Base-by-base conservation (phyloP, 2,113 vertebrate species). In the Egretta garzetta region DNA sequence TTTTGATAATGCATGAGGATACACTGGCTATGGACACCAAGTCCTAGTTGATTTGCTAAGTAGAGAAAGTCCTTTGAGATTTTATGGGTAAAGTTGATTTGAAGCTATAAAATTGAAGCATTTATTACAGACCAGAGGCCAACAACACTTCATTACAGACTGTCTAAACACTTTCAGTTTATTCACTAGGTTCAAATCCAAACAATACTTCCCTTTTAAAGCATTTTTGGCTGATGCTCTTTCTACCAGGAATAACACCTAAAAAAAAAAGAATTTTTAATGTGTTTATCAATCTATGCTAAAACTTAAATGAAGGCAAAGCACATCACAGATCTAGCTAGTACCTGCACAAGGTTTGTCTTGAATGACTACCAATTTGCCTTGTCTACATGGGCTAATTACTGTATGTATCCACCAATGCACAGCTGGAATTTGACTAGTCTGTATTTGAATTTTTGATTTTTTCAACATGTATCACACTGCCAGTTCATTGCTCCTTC, bases 61-160 rank as follows among this genome's bases (percentile, higher is more conserved):
- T 21, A 89, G 73, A 89, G 59, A 86, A 97, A 96, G 84, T 83
- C 95, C 85, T 94, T 90, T 18, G 94, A 95, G 93, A 94, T 81
- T 96, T 96, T 87, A 80, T 87, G 90, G 86, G 87, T 89, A 77
- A 96, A 95, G 93, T 91, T 96, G 91, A 93, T 96, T 97, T 91
- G 67, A 88, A 96, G 86, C 91, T 93, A 86, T 91, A 93, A 96
- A 95, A 97, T 33, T 89, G 80, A 87, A 93, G 87, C 91, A 91
- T 96, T 97, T 96, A 93, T 92, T 94, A 92, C 52, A 96, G 96
- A 95, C 63, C 75, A 91, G 94, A 95, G 79, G 88, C 93, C 93
- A 95, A 92, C 71, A 93, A 18, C 80, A 97, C 71, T 83, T 86
- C 80, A 79, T 91, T 95, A 93, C 7, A 90, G 70, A 59, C 73